Percentiles rank a stretch among this genome's conserved stretches.
These are phyloP conservation scores for Antheraea mylitta DNA, from an alignment of 1,140 invertebrate genomes.

Conservation along the genomic window DNA sequence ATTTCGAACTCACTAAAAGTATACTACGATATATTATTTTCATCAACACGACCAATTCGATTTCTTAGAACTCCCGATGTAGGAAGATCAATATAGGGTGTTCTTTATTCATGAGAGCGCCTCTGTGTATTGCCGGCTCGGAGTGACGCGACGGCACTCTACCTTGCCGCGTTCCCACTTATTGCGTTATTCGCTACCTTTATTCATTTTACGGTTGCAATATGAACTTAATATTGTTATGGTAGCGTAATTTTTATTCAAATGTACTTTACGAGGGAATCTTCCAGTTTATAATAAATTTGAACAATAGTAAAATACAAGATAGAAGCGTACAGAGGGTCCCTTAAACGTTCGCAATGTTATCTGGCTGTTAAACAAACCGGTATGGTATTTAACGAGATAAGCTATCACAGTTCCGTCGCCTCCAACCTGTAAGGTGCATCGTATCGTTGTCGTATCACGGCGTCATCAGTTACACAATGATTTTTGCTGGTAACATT, in stretches of 20 bases:
- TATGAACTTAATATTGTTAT: neutral
- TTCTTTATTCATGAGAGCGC: constrained; percentile 46
- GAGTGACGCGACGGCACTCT: constrained; percentile 14
- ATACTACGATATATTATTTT: too few relatives aligned
- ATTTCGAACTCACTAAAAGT: too few relatives aligned
- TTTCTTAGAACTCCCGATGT: neutral
- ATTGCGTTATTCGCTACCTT: constrained; percentile 30
- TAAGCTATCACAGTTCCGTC: constrained; percentile 27
- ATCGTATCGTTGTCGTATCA: constrained; percentile 5
- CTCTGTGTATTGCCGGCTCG: constrained; percentile 17
- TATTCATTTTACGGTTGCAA: constrained; percentile 8
- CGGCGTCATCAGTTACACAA: constrained; percentile 28
- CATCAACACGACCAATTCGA: too few relatives aligned
- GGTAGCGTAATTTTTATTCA: too few relatives aligned
- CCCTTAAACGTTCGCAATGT: constrained; percentile 7
- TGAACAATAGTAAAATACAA: neutral
- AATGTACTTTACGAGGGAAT: too few relatives aligned
- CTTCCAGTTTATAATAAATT: neutral
- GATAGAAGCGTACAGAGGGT: neutral
- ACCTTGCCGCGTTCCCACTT: constrained; percentile 17
- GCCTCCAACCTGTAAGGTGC: constrained; percentile 18
- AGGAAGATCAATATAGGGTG: constrained; percentile 34
- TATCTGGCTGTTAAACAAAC: constrained; percentile 15
- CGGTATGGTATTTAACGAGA: constrained; percentile 20
- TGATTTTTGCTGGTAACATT: constrained; percentile 19